phyloP scores from a whole-genome alignment of 2,113 vertebrate genomes.

The Neolamprologus sp. region DNA sequence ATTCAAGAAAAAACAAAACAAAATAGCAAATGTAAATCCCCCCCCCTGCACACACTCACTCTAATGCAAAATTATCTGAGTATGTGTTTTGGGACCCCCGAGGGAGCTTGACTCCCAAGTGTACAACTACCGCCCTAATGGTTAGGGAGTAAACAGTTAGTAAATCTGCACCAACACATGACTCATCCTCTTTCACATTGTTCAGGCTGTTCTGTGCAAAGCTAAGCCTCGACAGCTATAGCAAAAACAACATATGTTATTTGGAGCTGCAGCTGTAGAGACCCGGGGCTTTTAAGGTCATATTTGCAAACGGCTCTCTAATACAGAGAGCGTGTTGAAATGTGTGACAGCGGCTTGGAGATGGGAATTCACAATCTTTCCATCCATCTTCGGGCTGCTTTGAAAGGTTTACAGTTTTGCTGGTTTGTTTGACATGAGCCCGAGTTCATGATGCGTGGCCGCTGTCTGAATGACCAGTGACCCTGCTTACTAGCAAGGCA shows the following conservation, averaged over 20 bases:
- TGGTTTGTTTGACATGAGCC: neutral
- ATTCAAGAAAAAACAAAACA: neutral
- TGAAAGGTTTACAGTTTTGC: constrained; percentile 7
- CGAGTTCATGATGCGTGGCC: neutral
- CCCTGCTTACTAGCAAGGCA: neutral
- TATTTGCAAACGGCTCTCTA: constrained; percentile 9
- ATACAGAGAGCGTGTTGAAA: neutral
- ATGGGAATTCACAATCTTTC: constrained; percentile 3
- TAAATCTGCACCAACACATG: neutral
- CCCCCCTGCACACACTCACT: rapidly evolving
- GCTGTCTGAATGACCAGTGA: neutral
- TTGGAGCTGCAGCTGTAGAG: neutral
- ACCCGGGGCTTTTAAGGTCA: neutral
- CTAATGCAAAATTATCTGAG: neutral
- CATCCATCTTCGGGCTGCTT: neutral
- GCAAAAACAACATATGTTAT: constrained; percentile 36
- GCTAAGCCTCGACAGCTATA: neutral
- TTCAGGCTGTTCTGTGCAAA: neutral
- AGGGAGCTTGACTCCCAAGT: neutral
- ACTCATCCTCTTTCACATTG: neutral
- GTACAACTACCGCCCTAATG: neutral
- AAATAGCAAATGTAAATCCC: neutral
- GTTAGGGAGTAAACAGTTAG: neutral
- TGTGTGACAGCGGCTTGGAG: neutral
- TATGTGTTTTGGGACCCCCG: neutral